Evolutionary conservation across 2,888 invertebrate genomes (phyloP).

Genomic region (Ceriagrion tenellum): DNA sequence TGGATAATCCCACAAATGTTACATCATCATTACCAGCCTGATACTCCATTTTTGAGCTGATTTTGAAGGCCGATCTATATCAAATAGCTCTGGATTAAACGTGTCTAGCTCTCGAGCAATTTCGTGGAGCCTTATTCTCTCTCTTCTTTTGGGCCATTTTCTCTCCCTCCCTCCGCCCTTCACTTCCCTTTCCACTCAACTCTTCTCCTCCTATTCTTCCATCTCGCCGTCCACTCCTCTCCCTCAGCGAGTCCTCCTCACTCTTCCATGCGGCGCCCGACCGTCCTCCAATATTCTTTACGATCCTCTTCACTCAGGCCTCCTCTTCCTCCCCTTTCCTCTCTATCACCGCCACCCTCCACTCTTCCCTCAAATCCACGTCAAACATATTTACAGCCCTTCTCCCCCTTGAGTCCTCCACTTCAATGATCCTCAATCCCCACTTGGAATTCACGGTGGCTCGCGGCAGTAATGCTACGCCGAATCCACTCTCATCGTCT

Average conservation of each 20-base stretch:
- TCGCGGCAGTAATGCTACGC: slow-evolving; percentile 21
- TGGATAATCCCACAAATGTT: too few relatives aligned
- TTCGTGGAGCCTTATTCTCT: too few relatives aligned
- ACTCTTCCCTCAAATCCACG: slow-evolving; percentile 45
- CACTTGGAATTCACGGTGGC: slow-evolving; percentile 50
- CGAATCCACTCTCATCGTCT: slow-evolving; percentile 17
- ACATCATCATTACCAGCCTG: too few relatives aligned
- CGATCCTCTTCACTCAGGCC: neutral
- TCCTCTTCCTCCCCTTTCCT: neutral
- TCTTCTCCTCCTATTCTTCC: neutral
- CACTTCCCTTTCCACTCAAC: too few relatives aligned
- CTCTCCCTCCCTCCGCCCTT: too few relatives aligned
- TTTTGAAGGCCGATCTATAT: too few relatives aligned
- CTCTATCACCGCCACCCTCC: neutral
- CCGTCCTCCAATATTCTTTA: neutral
- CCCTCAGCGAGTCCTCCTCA: neutral
- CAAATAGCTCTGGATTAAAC: too few relatives aligned
- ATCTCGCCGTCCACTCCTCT: neutral
- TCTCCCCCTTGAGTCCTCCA: neutral
- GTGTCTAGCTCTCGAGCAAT: too few relatives aligned
- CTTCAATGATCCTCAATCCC: slow-evolving; percentile 41
- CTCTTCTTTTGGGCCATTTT: too few relatives aligned
- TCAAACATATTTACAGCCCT: slow-evolving; percentile 48
- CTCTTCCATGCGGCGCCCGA: neutral
- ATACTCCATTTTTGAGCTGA: too few relatives aligned